Percentiles rank a stretch among this genome's conserved stretches.
phyloP scores from a whole-genome alignment of 2,888 invertebrate genomes.

The Nephrotoma flavescens region DNA sequence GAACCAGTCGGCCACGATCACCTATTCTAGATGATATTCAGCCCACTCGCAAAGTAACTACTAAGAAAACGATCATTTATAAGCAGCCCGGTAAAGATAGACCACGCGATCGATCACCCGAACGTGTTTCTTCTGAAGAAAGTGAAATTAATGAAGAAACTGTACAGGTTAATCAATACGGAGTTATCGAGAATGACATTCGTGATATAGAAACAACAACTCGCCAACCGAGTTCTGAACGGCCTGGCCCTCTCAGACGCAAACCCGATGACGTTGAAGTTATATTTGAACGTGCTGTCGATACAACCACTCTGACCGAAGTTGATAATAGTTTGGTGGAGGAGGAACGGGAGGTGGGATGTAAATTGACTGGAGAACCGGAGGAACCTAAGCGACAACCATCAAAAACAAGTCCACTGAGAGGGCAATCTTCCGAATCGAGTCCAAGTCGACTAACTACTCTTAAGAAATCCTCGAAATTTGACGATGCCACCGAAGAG shows the following conservation, averaged over 20 bases:
- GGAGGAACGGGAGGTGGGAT: background rate
- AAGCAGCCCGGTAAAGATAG: background rate
- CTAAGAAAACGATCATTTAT: background rate
- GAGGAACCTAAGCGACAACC: background rate
- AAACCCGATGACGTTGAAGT: background rate
- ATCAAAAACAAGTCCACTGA: conserved; percentile 10
- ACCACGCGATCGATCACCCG: background rate
- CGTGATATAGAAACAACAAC: background rate
- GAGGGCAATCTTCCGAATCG: background rate
- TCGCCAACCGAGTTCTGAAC: background rate
- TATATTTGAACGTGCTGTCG: background rate
- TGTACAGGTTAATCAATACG: background rate
- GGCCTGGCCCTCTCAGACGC: background rate
- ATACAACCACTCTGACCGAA: background rate
- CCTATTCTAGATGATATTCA: background rate
- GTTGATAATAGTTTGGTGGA: background rate
- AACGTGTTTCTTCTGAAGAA: background rate
- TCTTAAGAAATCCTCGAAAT: background rate
- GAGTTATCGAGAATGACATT: background rate
- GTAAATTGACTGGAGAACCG: background rate
- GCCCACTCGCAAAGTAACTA: background rate
- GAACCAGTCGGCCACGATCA: background rate
- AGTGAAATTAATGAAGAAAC: background rate
- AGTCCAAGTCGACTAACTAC: background rate
- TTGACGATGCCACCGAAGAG: background rate